phyloP scores from a whole-genome alignment of 2,888 invertebrate genomes.

The Yponomeuta cagnagella region DNA sequence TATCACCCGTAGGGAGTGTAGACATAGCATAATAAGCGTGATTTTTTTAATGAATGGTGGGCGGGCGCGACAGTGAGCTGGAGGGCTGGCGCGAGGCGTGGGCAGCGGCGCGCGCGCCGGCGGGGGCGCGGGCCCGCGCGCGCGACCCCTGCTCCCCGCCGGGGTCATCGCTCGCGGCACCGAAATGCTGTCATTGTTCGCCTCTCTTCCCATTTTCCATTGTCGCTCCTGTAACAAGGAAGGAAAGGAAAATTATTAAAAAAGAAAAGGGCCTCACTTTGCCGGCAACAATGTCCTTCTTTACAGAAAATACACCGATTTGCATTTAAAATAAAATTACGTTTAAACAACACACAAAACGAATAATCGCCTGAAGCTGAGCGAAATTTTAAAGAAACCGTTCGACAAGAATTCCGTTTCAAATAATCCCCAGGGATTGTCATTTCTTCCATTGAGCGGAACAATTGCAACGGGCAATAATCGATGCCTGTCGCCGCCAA shows the following conservation, averaged over 20 bases:
- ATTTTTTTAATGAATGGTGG: conserved; percentile 43
- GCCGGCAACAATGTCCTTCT: neutral
- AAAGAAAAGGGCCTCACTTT: neutral
- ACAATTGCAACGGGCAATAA: conserved; percentile 31
- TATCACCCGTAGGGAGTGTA: conserved; percentile 59
- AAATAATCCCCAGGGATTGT: conserved; percentile 9
- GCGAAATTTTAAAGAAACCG: conserved; percentile 8
- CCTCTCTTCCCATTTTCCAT: conserved; percentile 65
- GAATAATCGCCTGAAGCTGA: neutral
- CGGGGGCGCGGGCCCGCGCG: conserved; percentile 29
- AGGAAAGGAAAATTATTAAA: conserved; percentile 27
- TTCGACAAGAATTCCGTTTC: neutral
- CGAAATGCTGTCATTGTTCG: conserved; percentile 69
- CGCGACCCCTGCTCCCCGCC: conserved; percentile 33
- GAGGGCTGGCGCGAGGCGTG: conserved; percentile 24
- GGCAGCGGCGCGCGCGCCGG: conserved; percentile 5
- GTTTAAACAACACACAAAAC: neutral
- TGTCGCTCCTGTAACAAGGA: conserved; percentile 64
- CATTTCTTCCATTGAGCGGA: conserved; percentile 25
- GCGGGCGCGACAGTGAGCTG: conserved; percentile 40
- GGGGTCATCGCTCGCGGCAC: conserved; percentile 68
- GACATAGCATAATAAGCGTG: conserved; percentile 71
- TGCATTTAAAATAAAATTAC: neutral
- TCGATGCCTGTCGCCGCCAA: conserved; percentile 25
- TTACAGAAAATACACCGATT: neutral